Conservation (phyloP, 2,888 invertebrate species). For the Nezara viridula region DNA sequence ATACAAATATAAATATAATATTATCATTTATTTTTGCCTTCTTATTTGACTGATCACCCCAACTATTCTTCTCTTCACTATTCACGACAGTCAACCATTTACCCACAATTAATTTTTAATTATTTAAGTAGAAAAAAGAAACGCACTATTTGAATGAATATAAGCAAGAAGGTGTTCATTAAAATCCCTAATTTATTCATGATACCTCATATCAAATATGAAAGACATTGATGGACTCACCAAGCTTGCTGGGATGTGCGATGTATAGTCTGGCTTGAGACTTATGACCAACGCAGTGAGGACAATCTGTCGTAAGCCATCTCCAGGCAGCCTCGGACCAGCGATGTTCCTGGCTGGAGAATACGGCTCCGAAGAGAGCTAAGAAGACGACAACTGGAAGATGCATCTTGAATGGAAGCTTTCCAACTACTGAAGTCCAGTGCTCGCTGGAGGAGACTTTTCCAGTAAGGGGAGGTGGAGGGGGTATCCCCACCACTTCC, state of each 20-base stretch:
- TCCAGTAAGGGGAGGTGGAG: constrained; percentile 16
- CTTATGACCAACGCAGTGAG: constrained; percentile 53
- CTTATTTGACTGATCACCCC: no score
- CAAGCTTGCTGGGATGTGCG: constrained; percentile 65
- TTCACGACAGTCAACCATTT: no score
- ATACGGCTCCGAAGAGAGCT: neutral
- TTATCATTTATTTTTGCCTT: no score
- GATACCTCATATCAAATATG: neutral
- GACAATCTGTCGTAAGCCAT: constrained; percentile 52
- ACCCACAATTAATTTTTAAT: no score
- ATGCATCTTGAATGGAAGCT: neutral
- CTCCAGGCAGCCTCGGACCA: constrained; percentile 60
- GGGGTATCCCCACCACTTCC: neutral
- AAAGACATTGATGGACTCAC: constrained; percentile 47
- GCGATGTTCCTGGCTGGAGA: constrained; percentile 10
- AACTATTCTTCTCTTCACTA: no score
- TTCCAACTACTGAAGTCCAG: neutral
- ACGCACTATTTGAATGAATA: no score
- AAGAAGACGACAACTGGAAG: neutral
- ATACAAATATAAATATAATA: no score
- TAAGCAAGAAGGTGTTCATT: no score
- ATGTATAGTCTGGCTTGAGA: constrained; percentile 61
- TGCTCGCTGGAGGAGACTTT: neutral
- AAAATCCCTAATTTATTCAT: no score
- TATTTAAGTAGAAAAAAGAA: no score